Percentiles rank a stretch among this genome's conserved stretches.
Conservation (phyloP, 2,113 vertebrate species). For the Petromus typicus region DNA sequence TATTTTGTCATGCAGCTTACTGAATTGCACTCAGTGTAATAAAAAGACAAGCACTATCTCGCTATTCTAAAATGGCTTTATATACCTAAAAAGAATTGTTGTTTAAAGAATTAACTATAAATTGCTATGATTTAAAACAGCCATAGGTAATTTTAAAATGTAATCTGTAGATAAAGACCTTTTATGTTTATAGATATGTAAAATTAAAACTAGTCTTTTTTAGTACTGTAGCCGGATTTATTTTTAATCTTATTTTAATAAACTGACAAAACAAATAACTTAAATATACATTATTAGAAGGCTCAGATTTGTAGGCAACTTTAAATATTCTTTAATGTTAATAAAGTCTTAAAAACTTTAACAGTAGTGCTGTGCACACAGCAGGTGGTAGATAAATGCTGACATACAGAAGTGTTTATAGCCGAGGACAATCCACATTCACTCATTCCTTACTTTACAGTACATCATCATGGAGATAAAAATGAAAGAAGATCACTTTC, state of each 20-base stretch:
- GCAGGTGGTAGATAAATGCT: slow-evolving; percentile 65
- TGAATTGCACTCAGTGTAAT: slow-evolving; percentile 61
- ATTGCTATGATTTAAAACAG: slow-evolving; percentile 49
- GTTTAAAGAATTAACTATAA: slow-evolving; percentile 71
- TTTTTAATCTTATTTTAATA: slow-evolving; percentile 71
- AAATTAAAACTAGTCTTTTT: slow-evolving; percentile 68
- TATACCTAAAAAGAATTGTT: slow-evolving; percentile 52
- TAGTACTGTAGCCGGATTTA: slow-evolving; percentile 63
- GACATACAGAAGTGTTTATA: slow-evolving; percentile 61
- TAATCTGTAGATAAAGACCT: slow-evolving; percentile 57
- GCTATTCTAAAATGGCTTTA: slow-evolving; percentile 62
- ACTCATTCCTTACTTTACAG: slow-evolving; percentile 49
- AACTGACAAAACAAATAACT: slow-evolving; percentile 62
- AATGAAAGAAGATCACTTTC: slow-evolving; percentile 26
- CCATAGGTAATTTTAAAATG: slow-evolving; percentile 58
- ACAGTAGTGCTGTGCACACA: slow-evolving; percentile 64
- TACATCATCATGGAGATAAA: not conserved
- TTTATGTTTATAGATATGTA: slow-evolving; percentile 37
- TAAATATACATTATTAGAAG: slow-evolving; percentile 71
- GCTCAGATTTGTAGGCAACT: slow-evolving; percentile 63
- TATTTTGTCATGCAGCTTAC: slow-evolving; percentile 75
- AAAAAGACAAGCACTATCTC: slow-evolving; percentile 60
- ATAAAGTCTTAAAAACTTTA: slow-evolving; percentile 65
- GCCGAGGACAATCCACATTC: slow-evolving; percentile 15
- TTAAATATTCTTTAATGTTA: slow-evolving; percentile 55